phyloP scores from a whole-genome alignment of 1,140 invertebrate species.

The Pogonomyrmex californicus region DNA sequence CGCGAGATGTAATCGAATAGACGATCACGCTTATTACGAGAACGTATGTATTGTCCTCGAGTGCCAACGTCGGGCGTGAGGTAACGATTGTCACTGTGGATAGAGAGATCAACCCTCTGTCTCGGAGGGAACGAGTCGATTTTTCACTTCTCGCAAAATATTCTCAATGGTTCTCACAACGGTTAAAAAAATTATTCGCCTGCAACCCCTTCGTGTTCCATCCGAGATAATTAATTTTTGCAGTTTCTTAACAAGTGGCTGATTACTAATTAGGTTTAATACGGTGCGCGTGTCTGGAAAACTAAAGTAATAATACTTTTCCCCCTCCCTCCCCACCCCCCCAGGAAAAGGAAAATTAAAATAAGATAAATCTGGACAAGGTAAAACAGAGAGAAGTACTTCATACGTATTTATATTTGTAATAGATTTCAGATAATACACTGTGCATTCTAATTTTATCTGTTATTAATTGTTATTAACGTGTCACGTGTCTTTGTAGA shows the following conservation, averaged over 20 bases:
- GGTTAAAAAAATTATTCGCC: not conserved
- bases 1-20: conserved; percentile 69
- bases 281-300: not conserved
- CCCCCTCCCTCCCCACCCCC: not conserved
- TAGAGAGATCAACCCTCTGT: conserved; percentile 1
- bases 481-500: not conserved
- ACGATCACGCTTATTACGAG: conserved; percentile 65
- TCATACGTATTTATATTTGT: not conserved
- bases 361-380: not conserved
- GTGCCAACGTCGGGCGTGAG: conserved; percentile 7
- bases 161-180: not conserved
- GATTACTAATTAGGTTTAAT: not conserved
- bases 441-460: not conserved
- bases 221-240: not conserved
- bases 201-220: not conserved
- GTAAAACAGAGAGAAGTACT: not conserved
- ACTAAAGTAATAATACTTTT: not conserved
- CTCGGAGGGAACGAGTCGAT: not conserved
- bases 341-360: not conserved
- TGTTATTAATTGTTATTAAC: conserved; percentile 6
- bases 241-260: not conserved
- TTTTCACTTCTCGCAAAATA: not conserved
- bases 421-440: not conserved
- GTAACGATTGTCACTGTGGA: conserved; percentile 44
- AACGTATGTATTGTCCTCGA: conserved; percentile 22